Percentiles rank a stretch among this genome's conserved stretches.
phyloP scores from a whole-genome alignment of 1,140 invertebrate genomes.

The Orchestia grillus region DNA sequence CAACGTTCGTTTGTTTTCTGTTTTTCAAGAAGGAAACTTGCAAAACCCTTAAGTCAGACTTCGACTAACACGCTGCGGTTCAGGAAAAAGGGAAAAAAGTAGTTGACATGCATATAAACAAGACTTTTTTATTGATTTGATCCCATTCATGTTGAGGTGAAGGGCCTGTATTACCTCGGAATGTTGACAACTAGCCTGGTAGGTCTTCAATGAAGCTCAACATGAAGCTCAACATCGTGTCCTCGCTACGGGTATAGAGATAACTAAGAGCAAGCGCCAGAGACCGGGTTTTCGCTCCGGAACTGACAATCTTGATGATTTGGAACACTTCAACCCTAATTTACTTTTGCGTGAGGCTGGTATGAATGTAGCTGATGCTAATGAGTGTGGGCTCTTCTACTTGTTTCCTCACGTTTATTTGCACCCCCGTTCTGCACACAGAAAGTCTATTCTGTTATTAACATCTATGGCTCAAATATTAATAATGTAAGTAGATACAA shows the following conservation, averaged over 20 bases:
- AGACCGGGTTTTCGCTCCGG: neutral
- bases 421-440: neutral
- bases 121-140: no score
- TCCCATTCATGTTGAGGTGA: neutral
- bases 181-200: neutral
- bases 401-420: neutral
- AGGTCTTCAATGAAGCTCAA: neutral
- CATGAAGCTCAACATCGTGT: neutral
- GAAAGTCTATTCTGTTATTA: neutral
- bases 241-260: neutral
- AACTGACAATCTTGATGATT: neutral
- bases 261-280: neutral
- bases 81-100: neutral
- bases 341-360: neutral
- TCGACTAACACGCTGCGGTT: neutral
- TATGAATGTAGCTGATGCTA: neutral
- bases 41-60: neutral
- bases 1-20: neutral
- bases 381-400: neutral
- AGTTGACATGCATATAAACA: neutral
- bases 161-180: neutral
- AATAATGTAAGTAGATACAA: neutral
- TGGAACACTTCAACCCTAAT: neutral
- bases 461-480: neutral
- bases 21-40: neutral